Conservation (phyloP, 2,113 vertebrate species). For the Oophaga pumilio region DNA sequence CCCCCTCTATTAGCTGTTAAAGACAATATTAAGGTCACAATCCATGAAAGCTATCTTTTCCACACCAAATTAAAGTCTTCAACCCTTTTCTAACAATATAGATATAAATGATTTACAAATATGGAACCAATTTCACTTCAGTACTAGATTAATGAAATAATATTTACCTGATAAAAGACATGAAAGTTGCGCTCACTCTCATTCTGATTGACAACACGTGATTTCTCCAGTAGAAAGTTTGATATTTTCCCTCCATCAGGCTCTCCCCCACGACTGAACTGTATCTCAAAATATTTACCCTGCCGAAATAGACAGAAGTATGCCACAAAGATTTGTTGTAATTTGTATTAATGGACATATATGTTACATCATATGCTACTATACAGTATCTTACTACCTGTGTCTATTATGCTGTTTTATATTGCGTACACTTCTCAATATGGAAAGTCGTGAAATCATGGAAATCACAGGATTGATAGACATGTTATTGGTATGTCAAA, state of each 20-base stretch:
- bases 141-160: background rate
- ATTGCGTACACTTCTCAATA: no score
- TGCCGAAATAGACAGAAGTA: slow-evolving; percentile 57
- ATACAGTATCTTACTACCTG: no score
- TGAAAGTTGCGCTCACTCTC: slow-evolving; percentile 95
- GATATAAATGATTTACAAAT: background rate
- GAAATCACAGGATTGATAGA: no score
- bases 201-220: slow-evolving; percentile 93
- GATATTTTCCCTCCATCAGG: slow-evolving; percentile 96
- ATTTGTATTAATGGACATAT: no score
- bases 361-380: no score
- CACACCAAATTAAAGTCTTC: background rate
- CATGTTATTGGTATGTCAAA: no score
- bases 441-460: no score
- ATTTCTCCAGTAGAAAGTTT: slow-evolving; percentile 97
- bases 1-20: slow-evolving; percentile 86
- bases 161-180: slow-evolving; percentile 92
- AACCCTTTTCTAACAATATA: background rate
- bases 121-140: background rate
- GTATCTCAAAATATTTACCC: slow-evolving; percentile 99
- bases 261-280: slow-evolving; percentile 95
- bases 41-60: background rate
- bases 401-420: no score
- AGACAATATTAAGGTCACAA: background rate
- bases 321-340: no score